These are phyloP conservation scores for Mizuhopecten yessoensis DNA, from an alignment of 1,140 invertebrate species.

Conservation along the genomic window DNA sequence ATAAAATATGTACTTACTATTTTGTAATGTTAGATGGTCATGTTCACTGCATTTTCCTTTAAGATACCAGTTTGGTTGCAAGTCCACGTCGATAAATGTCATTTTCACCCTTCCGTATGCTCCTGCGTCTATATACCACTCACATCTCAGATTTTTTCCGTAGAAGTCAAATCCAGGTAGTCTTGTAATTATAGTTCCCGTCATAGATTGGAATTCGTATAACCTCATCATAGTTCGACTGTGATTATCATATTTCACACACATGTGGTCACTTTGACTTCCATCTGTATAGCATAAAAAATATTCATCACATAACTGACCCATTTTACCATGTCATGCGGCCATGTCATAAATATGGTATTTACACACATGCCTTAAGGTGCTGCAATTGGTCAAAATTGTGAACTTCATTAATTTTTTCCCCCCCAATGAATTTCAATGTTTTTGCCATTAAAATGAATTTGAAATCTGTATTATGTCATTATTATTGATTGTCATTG, in stretches of 20 bases:
- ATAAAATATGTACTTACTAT: slow-evolving; percentile 58
- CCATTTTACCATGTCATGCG: too few relatives aligned
- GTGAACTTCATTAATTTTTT: too few relatives aligned
- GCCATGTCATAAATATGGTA: too few relatives aligned
- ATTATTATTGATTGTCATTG: too few relatives aligned
- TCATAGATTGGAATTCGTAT: slow-evolving; percentile 39
- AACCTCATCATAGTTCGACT: slow-evolving; percentile 52
- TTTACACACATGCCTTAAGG: too few relatives aligned
- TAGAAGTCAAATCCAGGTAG: slow-evolving; percentile 50
- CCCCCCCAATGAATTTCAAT: too few relatives aligned
- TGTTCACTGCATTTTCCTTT: slow-evolving; percentile 61
- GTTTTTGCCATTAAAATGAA: too few relatives aligned
- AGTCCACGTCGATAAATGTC: slow-evolving; percentile 44
- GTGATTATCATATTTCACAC: slow-evolving; percentile 57
- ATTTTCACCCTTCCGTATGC: slow-evolving; percentile 54
- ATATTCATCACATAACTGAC: too few relatives aligned
- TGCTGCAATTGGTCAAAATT: too few relatives aligned
- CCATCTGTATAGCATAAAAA: too few relatives aligned
- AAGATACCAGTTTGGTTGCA: slow-evolving; percentile 54
- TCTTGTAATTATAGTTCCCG: slow-evolving; percentile 63
- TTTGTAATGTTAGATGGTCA: slow-evolving; percentile 62
- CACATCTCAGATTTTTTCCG: slow-evolving; percentile 63
- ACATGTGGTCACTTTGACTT: background rate
- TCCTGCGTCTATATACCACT: slow-evolving; percentile 63
- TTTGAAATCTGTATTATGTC: too few relatives aligned